Evolutionary conservation across 2,888 invertebrate species (phyloP).

Genomic region (Epirrhoe tristata): DNA sequence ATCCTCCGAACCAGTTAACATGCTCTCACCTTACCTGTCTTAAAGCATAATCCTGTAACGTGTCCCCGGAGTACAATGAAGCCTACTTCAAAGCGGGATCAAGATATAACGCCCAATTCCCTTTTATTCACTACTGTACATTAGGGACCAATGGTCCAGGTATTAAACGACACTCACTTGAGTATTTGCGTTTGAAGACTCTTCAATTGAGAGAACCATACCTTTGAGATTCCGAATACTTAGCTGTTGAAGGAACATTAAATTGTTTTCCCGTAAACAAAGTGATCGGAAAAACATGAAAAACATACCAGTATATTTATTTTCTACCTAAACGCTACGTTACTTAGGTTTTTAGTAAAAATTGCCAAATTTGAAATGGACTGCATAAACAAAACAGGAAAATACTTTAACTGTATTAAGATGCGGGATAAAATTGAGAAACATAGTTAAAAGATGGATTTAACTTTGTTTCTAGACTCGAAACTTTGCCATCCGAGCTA

Average conservation of each 20-base stretch:
- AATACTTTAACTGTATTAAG: constrained; percentile 27
- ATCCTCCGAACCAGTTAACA: not conserved
- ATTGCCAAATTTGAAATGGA: constrained; percentile 26
- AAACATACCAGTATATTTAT: not conserved
- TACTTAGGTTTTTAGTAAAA: constrained; percentile 5
- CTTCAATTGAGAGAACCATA: constrained; percentile 26
- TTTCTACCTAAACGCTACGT: not conserved
- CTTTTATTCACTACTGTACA: constrained; percentile 41
- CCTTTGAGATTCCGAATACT: constrained; percentile 14
- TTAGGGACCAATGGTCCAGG: constrained; percentile 44
- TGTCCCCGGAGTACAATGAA: constrained; percentile 54
- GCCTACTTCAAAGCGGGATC: constrained; percentile 54
- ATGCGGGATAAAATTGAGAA: constrained; percentile 32
- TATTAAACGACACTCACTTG: constrained; percentile 36
- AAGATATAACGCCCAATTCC: constrained; percentile 51
- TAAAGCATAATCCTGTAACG: constrained; percentile 41
- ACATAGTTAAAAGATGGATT: constrained; percentile 37
- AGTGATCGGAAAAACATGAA: not conserved
- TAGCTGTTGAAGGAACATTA: constrained; percentile 2
- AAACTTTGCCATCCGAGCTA: constrained; percentile 39
- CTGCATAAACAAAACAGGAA: constrained; percentile 16
- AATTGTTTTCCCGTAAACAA: constrained; percentile 2
- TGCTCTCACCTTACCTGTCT: constrained; percentile 10
- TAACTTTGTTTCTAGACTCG: constrained; percentile 38
- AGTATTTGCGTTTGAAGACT: constrained; percentile 29